A percentile compares a stretch with the other conserved stretches of the same genome.
phyloP scores from a whole-genome alignment of 2,113 vertebrate genomes.

The Pterophyllum scalare region DNA sequence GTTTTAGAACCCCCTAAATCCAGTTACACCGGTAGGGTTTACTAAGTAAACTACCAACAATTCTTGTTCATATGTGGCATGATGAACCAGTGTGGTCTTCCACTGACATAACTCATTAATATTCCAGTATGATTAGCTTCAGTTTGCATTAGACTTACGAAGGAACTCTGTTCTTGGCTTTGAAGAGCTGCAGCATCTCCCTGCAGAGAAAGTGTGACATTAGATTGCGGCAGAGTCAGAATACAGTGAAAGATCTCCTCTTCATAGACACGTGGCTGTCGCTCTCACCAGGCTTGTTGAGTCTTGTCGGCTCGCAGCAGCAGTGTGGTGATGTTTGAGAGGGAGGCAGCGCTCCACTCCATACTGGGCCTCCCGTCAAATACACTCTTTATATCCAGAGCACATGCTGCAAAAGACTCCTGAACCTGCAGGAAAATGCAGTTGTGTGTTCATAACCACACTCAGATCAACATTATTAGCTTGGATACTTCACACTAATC shows the following conservation, averaged over 20 bases:
- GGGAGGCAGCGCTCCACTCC: slow-evolving; percentile 74
- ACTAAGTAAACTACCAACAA: background rate
- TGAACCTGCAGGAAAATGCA: slow-evolving; percentile 81
- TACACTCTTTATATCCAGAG: slow-evolving; percentile 82
- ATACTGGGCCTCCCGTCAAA: slow-evolving; percentile 42
- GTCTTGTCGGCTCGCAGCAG: slow-evolving; percentile 83
- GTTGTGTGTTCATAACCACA: background rate
- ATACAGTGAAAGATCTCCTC: background rate
- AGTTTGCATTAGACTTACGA: slow-evolving; percentile 77
- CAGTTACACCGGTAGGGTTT: background rate
- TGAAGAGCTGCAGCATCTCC: slow-evolving; percentile 86
- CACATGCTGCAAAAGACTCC: slow-evolving; percentile 85
- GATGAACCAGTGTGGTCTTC: background rate
- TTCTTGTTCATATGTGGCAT: background rate
- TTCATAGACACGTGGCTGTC: background rate
- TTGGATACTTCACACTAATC: background rate
- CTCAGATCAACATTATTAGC: background rate
- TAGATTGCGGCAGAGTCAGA: background rate
- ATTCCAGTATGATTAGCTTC: background rate
- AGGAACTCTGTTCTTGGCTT: slow-evolving; percentile 85
- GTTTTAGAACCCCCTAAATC: background rate
- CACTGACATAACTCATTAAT: background rate
- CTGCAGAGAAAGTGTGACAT: slow-evolving; percentile 66
- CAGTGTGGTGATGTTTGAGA: slow-evolving; percentile 77
- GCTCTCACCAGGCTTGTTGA: slow-evolving; percentile 86